Conservation (phyloP, 1,140 invertebrate species). For the Leptopilina clavipes region DNA sequence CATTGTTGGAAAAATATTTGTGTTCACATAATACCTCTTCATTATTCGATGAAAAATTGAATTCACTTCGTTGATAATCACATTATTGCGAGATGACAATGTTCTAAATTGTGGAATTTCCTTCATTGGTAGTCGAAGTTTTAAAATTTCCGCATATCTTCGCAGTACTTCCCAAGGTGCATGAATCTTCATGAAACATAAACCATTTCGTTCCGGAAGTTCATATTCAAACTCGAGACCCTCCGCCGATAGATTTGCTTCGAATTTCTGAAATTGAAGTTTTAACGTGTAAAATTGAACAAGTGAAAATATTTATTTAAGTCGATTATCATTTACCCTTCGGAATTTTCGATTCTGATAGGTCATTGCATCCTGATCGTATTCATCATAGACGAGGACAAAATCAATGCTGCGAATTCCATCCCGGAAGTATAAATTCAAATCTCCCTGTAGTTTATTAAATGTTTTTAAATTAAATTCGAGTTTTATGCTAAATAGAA, state of each 20-base stretch:
- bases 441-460: slow-evolving; percentile 31
- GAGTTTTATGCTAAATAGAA: neutral
- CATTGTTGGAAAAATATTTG: slow-evolving; percentile 74
- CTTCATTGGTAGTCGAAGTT: slow-evolving; percentile 92
- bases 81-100: slow-evolving; percentile 55
- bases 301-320: too few species aligned
- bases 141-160: slow-evolving; percentile 90
- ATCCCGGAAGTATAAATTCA: slow-evolving; percentile 79
- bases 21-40: slow-evolving; percentile 71
- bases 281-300: too few species aligned
- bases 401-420: slow-evolving; percentile 84
- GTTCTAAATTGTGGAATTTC: slow-evolving; percentile 72
- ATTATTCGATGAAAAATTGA: slow-evolving; percentile 66
- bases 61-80: slow-evolving; percentile 66
- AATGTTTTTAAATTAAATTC: too few species aligned
- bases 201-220: slow-evolving; percentile 76
- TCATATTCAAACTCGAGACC: slow-evolving; percentile 82
- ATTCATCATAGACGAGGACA: slow-evolving; percentile 83
- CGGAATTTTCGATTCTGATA: slow-evolving; percentile 54
- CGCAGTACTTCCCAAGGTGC: slow-evolving; percentile 86
- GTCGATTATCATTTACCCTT: slow-evolving; percentile 51
- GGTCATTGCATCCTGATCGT: slow-evolving; percentile 61
- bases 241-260: slow-evolving; percentile 80
- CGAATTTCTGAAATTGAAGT: slow-evolving; percentile 79
- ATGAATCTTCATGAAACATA: slow-evolving; percentile 89